A percentile compares a stretch with the other conserved stretches of the same genome.
phyloP scores from a whole-genome alignment of 2,113 vertebrate genomes.

The Podiceps cristatus region DNA sequence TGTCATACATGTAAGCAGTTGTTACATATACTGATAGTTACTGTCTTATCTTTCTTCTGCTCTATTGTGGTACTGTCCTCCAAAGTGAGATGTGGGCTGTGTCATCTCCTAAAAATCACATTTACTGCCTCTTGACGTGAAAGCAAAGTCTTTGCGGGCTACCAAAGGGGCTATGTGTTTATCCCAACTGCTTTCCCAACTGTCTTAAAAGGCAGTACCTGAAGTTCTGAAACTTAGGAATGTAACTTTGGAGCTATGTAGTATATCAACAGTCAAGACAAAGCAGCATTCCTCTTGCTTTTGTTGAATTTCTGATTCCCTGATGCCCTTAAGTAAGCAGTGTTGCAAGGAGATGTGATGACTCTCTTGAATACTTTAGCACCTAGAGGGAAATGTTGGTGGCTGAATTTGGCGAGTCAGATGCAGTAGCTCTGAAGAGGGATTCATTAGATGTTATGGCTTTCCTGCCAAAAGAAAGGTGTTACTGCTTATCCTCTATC shows the following conservation, averaged over 20 bases:
- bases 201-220: no score
- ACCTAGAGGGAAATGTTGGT: not conserved
- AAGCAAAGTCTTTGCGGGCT: no score
- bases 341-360: not conserved
- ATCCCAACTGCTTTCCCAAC: no score
- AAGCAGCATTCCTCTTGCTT: not conserved
- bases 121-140: no score
- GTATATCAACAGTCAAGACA: not conserved
- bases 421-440: not conserved
- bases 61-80: not conserved
- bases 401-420: not conserved
- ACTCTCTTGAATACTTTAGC: not conserved
- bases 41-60: not conserved
- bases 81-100: no score
- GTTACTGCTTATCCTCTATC: not conserved
- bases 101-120: no score
- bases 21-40: not conserved
- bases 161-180: no score
- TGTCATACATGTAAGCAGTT: not conserved
- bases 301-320: not conserved
- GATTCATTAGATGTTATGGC: not conserved
- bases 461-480: not conserved
- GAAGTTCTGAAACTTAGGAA: no score
- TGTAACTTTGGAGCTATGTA: not conserved
- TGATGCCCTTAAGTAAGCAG: not conserved